Percentiles rank a stretch among this genome's conserved stretches.
Conservation (phyloP, 2,113 vertebrate genomes). For the Ptyas mucosa region DNA sequence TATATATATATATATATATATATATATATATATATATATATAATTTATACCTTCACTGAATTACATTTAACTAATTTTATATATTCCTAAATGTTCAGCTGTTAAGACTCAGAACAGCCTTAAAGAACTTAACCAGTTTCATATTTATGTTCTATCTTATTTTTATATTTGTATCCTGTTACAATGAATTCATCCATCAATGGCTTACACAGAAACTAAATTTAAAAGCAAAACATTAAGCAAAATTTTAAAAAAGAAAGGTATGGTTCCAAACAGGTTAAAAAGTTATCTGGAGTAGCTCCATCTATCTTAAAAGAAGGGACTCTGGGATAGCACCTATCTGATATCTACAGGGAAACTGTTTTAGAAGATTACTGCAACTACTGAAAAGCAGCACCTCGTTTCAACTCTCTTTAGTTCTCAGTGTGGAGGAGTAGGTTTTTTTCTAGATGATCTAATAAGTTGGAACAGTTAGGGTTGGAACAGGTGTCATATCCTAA, state of each 20-base stretch:
- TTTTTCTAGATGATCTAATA: not conserved
- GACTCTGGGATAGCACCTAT: not conserved
- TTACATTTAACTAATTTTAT: not conserved
- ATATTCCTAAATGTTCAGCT: not conserved
- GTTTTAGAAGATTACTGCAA: not conserved
- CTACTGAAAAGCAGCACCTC: not conserved
- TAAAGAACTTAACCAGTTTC: not conserved
- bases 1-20: too few species aligned
- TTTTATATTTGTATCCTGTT: not conserved
- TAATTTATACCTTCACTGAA: too few species aligned
- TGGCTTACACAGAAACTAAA: not conserved
- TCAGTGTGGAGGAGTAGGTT: not conserved
- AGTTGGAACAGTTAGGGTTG: not conserved
- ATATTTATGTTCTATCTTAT: not conserved
- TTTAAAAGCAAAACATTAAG: not conserved
- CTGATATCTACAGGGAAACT: not conserved
- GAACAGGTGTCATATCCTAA: not conserved
- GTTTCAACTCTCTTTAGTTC: not conserved
- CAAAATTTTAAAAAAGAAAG: not conserved
- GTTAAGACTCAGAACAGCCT: not conserved
- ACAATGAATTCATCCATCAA: not conserved
- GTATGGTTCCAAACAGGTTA: not conserved
- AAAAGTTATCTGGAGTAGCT: not conserved
- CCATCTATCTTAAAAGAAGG: not conserved
- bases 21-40: too few species aligned